phyloP scores from a whole-genome alignment of 2,888 invertebrate genomes.

The Agrochola lychnidis region DNA sequence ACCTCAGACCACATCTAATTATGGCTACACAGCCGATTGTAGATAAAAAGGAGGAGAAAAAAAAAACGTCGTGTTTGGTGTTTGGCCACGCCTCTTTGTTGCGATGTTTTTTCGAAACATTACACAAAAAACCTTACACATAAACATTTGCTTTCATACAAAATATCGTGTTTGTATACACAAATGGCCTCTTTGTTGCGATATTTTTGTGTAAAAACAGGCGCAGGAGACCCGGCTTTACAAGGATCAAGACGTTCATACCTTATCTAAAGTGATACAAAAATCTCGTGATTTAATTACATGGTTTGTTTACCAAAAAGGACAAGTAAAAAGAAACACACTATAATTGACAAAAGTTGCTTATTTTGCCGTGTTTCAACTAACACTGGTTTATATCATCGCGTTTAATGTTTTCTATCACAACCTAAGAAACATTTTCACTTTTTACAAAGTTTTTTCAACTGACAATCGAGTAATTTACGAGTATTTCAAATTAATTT shows the following conservation, averaged over 20 bases:
- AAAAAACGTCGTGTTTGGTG: too few relatives aligned
- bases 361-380: not conserved
- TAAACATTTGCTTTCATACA: too few relatives aligned
- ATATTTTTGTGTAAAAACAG: too few relatives aligned
- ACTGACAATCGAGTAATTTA: constrained; percentile 14
- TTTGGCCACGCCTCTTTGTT: too few relatives aligned
- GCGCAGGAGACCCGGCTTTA: too few relatives aligned
- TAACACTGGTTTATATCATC: not conserved
- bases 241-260: not conserved
- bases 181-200: too few relatives aligned
- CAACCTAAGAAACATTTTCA: constrained; percentile 12
- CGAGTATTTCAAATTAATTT: not conserved
- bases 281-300: not conserved
- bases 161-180: too few relatives aligned
- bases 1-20: too few relatives aligned
- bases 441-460: constrained; percentile 35
- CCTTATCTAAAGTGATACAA: not conserved
- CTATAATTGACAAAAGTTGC: not conserved
- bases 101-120: too few relatives aligned
- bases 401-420: constrained; percentile 26
- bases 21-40: too few relatives aligned
- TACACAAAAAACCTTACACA: too few relatives aligned
- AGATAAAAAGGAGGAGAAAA: too few relatives aligned
- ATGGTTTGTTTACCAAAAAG: not conserved
- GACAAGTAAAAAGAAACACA: not conserved